phyloP scores from a whole-genome alignment of 2,797 vertebrate genomes.

The Pipistrellus nathusii region DNA sequence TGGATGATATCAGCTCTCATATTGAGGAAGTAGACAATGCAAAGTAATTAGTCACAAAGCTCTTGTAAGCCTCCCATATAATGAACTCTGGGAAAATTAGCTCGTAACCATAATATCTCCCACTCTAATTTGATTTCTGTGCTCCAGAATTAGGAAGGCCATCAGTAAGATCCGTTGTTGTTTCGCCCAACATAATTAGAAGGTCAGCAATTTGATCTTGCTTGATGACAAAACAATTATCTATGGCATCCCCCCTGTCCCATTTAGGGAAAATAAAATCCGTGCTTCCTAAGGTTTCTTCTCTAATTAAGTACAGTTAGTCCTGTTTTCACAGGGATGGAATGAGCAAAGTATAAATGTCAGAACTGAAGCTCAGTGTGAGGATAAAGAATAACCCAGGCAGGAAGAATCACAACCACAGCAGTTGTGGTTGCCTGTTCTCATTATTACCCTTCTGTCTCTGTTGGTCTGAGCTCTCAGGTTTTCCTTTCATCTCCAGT shows the following conservation, averaged over 20 bases:
- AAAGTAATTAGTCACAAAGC: constrained; percentile 83
- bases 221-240: constrained; percentile 84
- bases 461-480: too few relatives aligned
- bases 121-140: constrained; percentile 87
- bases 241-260: constrained; percentile 77
- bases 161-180: constrained; percentile 86
- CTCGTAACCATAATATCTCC: constrained; percentile 75
- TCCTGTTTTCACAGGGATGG: constrained; percentile 51
- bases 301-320: constrained; percentile 75
- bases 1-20: constrained; percentile 82
- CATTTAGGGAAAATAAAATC: constrained; percentile 81
- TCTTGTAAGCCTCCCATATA: constrained; percentile 77
- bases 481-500: not conserved
- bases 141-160: constrained; percentile 85
- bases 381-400: not conserved
- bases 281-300: constrained; percentile 70
- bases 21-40: constrained; percentile 82
- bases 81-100: constrained; percentile 77
- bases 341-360: constrained; percentile 10
- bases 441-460: not conserved
- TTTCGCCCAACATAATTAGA: constrained; percentile 85
- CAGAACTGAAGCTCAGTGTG: constrained; percentile 31
- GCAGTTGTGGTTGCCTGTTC: fast-evolving
- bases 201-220: constrained; percentile 85
- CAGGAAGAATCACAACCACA: not conserved